Conservation (phyloP, 2,113 vertebrate genomes). For the Dicrurus megarhynchus region DNA sequence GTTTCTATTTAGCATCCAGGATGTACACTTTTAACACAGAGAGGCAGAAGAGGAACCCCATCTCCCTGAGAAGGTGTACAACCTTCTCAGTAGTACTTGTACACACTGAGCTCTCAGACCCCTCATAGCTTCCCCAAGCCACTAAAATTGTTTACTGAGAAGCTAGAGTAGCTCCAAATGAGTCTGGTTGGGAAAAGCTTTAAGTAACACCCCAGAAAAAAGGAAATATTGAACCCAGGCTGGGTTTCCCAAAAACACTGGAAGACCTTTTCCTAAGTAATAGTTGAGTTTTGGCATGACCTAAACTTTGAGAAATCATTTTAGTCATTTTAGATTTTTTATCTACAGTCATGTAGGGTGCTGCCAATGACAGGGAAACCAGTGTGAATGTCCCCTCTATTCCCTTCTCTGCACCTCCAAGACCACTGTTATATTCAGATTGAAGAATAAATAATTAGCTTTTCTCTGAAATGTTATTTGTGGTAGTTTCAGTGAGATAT, state of each 20-base stretch:
- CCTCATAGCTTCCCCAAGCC: not conserved
- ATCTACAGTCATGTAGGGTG: not conserved
- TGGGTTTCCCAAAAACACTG: not conserved
- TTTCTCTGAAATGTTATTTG: not conserved
- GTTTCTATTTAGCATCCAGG: not conserved
- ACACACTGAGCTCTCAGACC: not conserved
- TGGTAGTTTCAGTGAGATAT: not conserved
- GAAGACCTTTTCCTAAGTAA: not conserved
- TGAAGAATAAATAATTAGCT: not conserved
- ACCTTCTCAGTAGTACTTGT: not conserved
- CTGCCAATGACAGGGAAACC: not conserved
- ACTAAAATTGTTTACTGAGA: not conserved
- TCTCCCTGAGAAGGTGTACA: not conserved
- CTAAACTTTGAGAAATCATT: not conserved
- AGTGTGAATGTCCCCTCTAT: not conserved
- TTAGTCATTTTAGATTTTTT: not conserved
- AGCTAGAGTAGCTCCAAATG: not conserved
- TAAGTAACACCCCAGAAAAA: not conserved
- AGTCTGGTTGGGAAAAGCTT: not conserved
- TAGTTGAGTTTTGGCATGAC: not conserved
- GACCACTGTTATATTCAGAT: not conserved
- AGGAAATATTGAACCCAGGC: not conserved
- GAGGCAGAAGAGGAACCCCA: not conserved
- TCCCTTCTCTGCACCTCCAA: not conserved
- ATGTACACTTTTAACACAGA: not conserved